A percentile compares a stretch with the other conserved stretches of the same genome.
Evolutionary conservation across 2,113 vertebrate species (phyloP).

Genomic region (Brienomyrus longianalis): DNA sequence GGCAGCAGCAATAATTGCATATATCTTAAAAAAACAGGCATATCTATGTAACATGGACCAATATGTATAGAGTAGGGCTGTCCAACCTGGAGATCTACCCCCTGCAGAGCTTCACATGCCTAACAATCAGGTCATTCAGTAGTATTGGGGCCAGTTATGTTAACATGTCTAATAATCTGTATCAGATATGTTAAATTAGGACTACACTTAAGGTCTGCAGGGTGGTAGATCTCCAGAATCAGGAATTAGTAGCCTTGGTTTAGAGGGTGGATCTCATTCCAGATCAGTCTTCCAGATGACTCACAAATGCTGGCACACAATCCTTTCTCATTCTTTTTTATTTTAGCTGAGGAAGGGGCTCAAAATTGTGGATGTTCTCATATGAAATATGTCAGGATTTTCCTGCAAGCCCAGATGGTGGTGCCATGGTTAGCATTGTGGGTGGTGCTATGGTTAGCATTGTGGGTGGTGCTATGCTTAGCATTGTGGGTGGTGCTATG

Average conservation of each 20-base stretch:
- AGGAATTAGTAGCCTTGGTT: background rate
- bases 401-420: background rate
- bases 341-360: background rate
- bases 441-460: background rate
- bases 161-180: background rate
- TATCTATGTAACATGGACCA: background rate
- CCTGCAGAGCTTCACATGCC: background rate
- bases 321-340: background rate
- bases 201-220: background rate
- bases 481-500: background rate
- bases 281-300: background rate
- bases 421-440: background rate
- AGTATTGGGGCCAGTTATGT: background rate
- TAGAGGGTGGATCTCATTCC: slow-evolving; percentile 1
- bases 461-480: background rate
- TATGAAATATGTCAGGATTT: background rate
- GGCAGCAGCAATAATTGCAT: background rate
- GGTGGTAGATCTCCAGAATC: background rate
- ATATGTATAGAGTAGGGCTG: background rate
- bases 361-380: background rate
- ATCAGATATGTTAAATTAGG: background rate
- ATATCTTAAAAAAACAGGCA: background rate
- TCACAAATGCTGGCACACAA: background rate
- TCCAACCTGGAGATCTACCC: background rate
- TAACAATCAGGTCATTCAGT: background rate